phyloP scores from a whole-genome alignment of 2,797 vertebrate genomes.

The Vespertilio murinus region DNA sequence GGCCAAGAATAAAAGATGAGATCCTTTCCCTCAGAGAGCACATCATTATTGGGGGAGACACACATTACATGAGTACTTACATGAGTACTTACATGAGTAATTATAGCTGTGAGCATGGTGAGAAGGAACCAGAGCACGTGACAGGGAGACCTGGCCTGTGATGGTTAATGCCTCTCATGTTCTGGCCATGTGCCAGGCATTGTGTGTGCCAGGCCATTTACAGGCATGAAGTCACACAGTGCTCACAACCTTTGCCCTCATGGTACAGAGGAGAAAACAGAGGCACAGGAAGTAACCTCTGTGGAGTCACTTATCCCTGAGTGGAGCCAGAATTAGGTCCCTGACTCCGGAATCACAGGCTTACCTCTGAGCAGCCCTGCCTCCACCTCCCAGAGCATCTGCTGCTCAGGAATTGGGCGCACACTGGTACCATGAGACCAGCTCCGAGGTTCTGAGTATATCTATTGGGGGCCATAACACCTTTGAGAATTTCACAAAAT shows the following conservation, averaged over 20 bases:
- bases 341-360: neutral
- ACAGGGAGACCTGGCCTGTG: neutral
- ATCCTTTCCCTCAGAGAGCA: neutral
- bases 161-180: neutral
- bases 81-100: neutral
- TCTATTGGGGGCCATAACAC: neutral
- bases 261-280: neutral
- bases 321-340: neutral
- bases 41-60: neutral
- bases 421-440: neutral
- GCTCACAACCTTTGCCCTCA: neutral
- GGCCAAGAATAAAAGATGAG: neutral
- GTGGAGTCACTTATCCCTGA: neutral
- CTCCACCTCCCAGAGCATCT: neutral
- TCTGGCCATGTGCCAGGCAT: neutral
- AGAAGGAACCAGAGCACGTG: neutral
- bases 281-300: neutral
- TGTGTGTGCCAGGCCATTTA: neutral
- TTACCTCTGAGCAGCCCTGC: neutral
- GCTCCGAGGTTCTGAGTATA: neutral
- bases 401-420: neutral
- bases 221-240: neutral
- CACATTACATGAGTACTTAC: neutral
- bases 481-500: slow-evolving; percentile 37
- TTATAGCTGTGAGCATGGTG: neutral